Percentiles rank a stretch among this genome's conserved stretches.
Conservation (phyloP, 1,140 invertebrate genomes). For the Contarinia nasturtii region DNA sequence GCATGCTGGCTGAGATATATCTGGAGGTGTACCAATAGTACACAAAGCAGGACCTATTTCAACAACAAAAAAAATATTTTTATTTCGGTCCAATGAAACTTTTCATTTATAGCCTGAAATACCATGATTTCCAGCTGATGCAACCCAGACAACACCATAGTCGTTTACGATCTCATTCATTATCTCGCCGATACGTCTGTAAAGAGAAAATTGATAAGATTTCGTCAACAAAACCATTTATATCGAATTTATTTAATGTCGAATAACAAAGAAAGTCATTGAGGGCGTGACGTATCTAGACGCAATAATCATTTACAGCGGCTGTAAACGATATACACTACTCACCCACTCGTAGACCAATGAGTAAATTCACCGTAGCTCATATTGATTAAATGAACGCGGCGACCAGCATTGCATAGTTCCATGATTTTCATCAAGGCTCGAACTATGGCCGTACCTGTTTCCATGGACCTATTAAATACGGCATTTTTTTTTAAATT, state of each 20-base stretch:
- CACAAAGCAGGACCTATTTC: conserved; percentile 31
- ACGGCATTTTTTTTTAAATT: neutral
- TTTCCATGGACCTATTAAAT: conserved; percentile 69
- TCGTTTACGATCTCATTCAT: conserved; percentile 84
- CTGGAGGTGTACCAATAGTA: conserved; percentile 85
- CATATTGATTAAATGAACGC: conserved; percentile 88
- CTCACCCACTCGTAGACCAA: no score
- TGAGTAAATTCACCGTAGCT: conserved; percentile 91
- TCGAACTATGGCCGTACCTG: conserved; percentile 73
- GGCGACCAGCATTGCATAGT: conserved; percentile 30
- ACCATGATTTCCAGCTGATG: conserved; percentile 87
- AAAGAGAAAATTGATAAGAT: conserved; percentile 7
- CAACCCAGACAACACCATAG: conserved; percentile 79
- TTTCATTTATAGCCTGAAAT: no score
- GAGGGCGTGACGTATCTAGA: no score
- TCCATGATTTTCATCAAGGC: conserved; percentile 79
- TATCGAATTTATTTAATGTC: no score
- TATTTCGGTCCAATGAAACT: no score
- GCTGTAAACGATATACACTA: no score
- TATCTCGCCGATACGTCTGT: conserved; percentile 62
- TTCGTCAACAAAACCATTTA: no score
- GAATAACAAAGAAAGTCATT: no score
- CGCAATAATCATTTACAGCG: no score
- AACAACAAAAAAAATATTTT: no score
- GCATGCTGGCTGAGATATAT: conserved; percentile 58